Evolutionary conservation across 2,113 vertebrate species (phyloP).

Genomic region (Micronycteris hirsuta): DNA sequence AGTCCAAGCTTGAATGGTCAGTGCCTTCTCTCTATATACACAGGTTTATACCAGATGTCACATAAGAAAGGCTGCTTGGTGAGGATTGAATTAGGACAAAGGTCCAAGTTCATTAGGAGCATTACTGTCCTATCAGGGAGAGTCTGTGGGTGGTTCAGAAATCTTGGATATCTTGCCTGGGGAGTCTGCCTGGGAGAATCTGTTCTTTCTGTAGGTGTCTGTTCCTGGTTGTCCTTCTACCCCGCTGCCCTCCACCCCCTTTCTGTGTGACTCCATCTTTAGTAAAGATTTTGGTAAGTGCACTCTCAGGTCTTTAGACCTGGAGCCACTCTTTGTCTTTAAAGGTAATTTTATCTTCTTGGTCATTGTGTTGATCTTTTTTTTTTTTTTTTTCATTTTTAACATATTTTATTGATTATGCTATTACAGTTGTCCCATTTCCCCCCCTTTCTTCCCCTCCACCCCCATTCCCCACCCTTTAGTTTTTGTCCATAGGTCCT

Average conservation of each 20-base stretch:
- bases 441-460: too few species aligned
- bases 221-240: background rate
- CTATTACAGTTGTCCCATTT: too few species aligned
- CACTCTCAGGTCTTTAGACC: background rate
- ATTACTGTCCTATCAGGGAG: background rate
- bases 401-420: too few species aligned
- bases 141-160: background rate
- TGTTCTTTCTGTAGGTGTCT: background rate
- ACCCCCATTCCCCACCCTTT: too few species aligned
- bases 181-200: background rate
- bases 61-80: background rate
- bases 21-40: background rate
- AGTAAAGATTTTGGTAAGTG: background rate
- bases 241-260: accelerated
- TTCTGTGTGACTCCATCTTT: background rate
- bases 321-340: background rate
- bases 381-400: too few species aligned
- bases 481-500: too few species aligned
- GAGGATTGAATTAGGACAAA: background rate
- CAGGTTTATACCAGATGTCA: background rate
- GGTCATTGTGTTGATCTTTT: background rate
- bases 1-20: background rate
- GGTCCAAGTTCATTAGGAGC: background rate
- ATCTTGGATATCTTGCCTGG: background rate
- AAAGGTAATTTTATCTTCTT: background rate